Evolutionary conservation across 2,888 invertebrate species (phyloP), one percentile per base, ranked within the genome.

Genomic region (Sesamia inferens): DNA sequence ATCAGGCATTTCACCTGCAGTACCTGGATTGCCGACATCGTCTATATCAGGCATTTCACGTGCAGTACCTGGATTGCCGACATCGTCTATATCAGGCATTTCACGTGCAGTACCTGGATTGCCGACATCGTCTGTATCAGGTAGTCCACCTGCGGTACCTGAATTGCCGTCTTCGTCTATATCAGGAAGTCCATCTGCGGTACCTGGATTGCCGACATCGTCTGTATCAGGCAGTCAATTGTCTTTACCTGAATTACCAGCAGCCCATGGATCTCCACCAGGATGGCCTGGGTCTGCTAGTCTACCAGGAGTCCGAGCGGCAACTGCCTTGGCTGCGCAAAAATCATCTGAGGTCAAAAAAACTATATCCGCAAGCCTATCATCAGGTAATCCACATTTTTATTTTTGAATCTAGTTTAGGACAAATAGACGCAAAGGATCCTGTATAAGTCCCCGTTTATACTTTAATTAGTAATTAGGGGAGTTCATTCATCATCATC

Each of bases 311-410:
- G 24, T 5, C 31, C 31, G 31, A 31, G 31, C 31, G 31, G 42
- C 44, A 31, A 11, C 19, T 22, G 19, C 51, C 10, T 54, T 68
- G 54, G 14, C 42, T 16, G 14, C 69, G 11, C 24, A 70, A n/a
- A 16, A 67, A 42, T 0, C 58, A 8, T 42, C 24, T 44, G 59
- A 67, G 54, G 16, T 22, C 11, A 42, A 11, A 22, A 66, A 66
- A 19, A 42, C 66, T 5, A 22, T 22, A 11, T 16, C 47, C 3
- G 16, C 47, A 22, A 65, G 5, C 8, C 8, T 1, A 19, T 0
- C 8, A 58, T 0, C 74, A 74, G 71, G 71, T 74, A 68, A 47
- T 31, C 22, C 0, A 14, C 14, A 4, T 44, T 16, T 42, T 64
- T 2, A 13, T 64, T 61, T 66, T n/a, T 5, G 24, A 6, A 62